phyloP scores from a whole-genome alignment of 2,888 invertebrate genomes.

The Lordiphosa fenestrarum region DNA sequence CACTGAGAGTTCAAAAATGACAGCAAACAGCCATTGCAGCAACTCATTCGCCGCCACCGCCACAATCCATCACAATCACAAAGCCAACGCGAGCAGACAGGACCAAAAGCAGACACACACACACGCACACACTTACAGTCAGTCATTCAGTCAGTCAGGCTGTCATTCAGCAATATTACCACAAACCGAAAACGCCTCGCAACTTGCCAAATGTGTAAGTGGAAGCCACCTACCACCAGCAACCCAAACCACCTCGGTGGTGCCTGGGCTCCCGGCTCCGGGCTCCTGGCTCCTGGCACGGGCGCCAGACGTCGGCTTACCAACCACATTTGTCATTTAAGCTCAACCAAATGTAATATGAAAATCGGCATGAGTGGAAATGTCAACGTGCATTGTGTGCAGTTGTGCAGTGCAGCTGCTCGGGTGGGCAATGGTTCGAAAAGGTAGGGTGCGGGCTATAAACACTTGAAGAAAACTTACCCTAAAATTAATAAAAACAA shows the following conservation, averaged over 20 bases:
- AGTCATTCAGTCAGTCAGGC: conserved; percentile 30
- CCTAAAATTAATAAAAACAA: no score
- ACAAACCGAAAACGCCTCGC: conserved; percentile 60
- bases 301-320: conserved; percentile 67
- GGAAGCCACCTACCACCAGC: conserved; percentile 7
- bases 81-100: conserved; percentile 56
- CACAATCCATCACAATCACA: conserved; percentile 65
- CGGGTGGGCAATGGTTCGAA: background rate
- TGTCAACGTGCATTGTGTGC: conserved; percentile 61
- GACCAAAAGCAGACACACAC: conserved; percentile 14
- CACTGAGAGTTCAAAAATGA: conserved; percentile 22
- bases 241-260: conserved; percentile 5
- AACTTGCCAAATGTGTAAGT: conserved; percentile 43
- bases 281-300: conserved; percentile 31
- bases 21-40: conserved; percentile 39
- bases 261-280: background rate
- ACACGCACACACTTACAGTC: conserved; percentile 18
- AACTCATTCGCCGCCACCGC: conserved; percentile 42
- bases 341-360: conserved; percentile 71
- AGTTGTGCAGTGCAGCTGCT: conserved; percentile 22
- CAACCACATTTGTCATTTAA: conserved; percentile 72
- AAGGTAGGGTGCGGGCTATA: no score
- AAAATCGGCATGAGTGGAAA: conserved; percentile 68
- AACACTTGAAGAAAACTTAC: no score
- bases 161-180: conserved; percentile 63